phyloP scores from a whole-genome alignment of 2,888 invertebrate species.

The Chloromyia formosa region DNA sequence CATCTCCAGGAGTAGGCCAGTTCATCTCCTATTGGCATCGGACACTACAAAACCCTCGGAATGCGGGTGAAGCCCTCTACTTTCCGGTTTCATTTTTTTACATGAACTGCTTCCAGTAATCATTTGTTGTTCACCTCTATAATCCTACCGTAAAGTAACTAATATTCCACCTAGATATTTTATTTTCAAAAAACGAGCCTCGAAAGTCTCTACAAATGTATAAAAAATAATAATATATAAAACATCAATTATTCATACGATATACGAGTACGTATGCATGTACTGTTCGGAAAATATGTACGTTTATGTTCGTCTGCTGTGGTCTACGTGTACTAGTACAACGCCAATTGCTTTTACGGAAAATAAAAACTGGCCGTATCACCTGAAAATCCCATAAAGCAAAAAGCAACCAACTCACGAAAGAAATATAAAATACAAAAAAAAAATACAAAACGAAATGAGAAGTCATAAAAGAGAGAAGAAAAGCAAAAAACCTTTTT shows the following conservation, averaged over 20 bases:
- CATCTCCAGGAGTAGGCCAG: too few species aligned
- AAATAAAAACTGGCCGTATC: conserved; percentile 31
- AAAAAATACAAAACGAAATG: too few species aligned
- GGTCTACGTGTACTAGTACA: too few species aligned
- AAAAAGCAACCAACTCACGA: conserved; percentile 33
- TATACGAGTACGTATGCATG: conserved; percentile 9
- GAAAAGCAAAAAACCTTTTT: conserved; percentile 20
- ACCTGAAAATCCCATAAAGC: conserved; percentile 40
- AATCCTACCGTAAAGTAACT: conserved; percentile 5
- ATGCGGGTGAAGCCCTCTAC: too few species aligned
- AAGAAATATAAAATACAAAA: too few species aligned
- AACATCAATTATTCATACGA: conserved; percentile 14
- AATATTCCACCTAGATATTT: too few species aligned
- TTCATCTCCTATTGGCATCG: too few species aligned
- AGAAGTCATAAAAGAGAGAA: conserved; percentile 14
- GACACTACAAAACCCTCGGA: too few species aligned
- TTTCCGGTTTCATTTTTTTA: too few species aligned
- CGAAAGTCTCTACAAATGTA: background rate
- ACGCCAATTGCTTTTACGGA: conserved; percentile 31
- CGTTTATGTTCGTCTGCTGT: too few species aligned
- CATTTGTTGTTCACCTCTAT: conserved; percentile 26
- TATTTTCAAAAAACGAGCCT: conserved; percentile 7
- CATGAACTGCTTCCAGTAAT: too few species aligned
- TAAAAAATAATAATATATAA: conserved; percentile 33
- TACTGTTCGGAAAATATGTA: conserved; percentile 6